These are phyloP conservation scores for Malthinus seriepunctatus DNA, from an alignment of 2,888 invertebrate genomes.

Conservation along the genomic window DNA sequence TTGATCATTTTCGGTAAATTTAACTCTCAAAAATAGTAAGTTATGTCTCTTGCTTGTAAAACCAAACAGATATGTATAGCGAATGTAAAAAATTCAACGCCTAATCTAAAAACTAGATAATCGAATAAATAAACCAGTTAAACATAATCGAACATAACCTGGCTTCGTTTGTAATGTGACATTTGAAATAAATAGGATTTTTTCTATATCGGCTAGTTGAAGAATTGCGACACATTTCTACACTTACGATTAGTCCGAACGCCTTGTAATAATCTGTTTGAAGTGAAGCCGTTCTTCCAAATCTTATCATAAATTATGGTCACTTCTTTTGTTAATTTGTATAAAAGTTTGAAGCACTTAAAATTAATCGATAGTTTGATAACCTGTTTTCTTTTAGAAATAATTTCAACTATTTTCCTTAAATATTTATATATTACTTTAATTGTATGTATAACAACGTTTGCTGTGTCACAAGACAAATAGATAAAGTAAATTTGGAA, in stretches of 20 bases:
- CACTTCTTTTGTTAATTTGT: conserved; percentile 12
- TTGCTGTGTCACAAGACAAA: too few relatives aligned
- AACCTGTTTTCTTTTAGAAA: too few relatives aligned
- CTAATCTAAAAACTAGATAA: conserved; percentile 15
- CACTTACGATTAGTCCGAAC: conserved; percentile 27
- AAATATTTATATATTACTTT: too few relatives aligned
- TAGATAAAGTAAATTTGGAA: too few relatives aligned
- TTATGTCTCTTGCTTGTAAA: too few relatives aligned
- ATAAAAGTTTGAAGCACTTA: background rate
- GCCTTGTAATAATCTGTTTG: conserved; percentile 21
- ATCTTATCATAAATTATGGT: conserved; percentile 20
- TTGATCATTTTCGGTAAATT: too few relatives aligned
- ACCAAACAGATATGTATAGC: too few relatives aligned
- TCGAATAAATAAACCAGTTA: conserved; percentile 15
- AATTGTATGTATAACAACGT: too few relatives aligned
- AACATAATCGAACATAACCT: conserved; percentile 23
- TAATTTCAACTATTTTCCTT: too few relatives aligned
- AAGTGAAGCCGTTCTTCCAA: conserved; percentile 11
- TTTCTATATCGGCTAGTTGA: conserved; percentile 33
- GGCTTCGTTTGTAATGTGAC: conserved; percentile 32
- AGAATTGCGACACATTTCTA: conserved; percentile 35
- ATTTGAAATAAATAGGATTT: conserved; percentile 33
- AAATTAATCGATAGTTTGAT: too few relatives aligned
- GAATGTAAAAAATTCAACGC: background rate
- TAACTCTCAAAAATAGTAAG: too few relatives aligned